Percentiles rank a stretch among this genome's conserved stretches.
Evolutionary conservation across 1,140 invertebrate species (phyloP).

Genomic region (Oryctes rhinoceros): DNA sequence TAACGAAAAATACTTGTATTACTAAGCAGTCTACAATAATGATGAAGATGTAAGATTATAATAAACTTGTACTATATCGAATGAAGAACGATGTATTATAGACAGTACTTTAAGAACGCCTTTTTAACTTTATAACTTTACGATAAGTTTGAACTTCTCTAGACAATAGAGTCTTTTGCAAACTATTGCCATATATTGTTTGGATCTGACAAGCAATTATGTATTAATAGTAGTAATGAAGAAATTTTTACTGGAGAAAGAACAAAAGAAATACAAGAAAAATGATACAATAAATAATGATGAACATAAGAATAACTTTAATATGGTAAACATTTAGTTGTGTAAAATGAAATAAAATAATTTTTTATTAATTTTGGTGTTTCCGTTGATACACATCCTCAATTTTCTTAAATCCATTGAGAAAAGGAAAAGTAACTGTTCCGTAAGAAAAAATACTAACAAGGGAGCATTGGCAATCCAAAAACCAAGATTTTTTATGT

Average conservation of each 20-base stretch:
- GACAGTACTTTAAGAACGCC: neutral
- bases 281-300: neutral
- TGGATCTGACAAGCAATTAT: no score
- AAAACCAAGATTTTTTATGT: no score
- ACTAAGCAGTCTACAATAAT: no score
- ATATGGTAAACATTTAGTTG: constrained; percentile 31
- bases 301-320: constrained; percentile 11
- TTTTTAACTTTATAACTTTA: no score
- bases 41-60: neutral
- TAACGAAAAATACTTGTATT: neutral
- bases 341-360: constrained; percentile 31
- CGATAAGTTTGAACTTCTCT: no score
- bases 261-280: constrained; percentile 10
- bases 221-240: no score
- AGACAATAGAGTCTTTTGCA: no score
- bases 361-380: constrained; percentile 1
- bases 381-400: neutral
- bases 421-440: neutral
- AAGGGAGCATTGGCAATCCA: no score
- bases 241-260: neutral
- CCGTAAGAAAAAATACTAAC: neutral
- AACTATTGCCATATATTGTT: no score
- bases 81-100: neutral
- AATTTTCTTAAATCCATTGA: neutral
- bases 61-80: neutral